Percentiles rank a stretch among this genome's conserved stretches.
These are phyloP conservation scores for Colossoma macropomum DNA, from an alignment of 2,113 vertebrate species.

Conservation along the genomic window DNA sequence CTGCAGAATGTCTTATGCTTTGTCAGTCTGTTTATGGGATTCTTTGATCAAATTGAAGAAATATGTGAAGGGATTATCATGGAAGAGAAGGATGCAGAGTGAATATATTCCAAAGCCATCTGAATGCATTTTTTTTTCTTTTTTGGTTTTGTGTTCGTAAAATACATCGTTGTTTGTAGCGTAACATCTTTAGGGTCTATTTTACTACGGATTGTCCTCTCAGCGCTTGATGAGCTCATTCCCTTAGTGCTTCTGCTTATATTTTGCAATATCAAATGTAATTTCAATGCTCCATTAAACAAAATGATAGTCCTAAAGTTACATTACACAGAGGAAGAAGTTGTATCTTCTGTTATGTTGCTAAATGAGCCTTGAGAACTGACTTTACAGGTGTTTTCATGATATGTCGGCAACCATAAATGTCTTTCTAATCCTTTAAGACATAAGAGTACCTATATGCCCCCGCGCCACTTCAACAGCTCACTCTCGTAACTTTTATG, in stretches of 20 bases:
- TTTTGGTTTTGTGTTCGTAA: background rate
- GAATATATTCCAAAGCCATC: background rate
- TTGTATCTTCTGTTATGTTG: background rate
- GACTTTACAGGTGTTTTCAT: no score
- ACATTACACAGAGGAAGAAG: background rate
- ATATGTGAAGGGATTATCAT: slow-evolving; percentile 10
- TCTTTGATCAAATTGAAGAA: slow-evolving; percentile 30
- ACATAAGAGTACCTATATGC: no score
- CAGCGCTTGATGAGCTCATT: no score
- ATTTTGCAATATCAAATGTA: background rate
- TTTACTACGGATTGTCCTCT: background rate
- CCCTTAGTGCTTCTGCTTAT: no score
- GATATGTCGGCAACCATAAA: background rate
- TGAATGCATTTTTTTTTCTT: background rate
- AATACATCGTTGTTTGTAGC: background rate
- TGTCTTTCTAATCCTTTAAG: no score
- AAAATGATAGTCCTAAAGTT: background rate
- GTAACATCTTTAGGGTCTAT: background rate
- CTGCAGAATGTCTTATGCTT: background rate
- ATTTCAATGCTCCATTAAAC: background rate
- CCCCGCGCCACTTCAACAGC: no score
- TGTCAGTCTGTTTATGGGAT: slow-evolving; percentile 27
- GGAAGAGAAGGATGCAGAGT: background rate
- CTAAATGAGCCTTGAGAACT: no score
- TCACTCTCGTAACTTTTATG: no score